phyloP scores from a whole-genome alignment of 1,140 invertebrate genomes.

The Drosophila subpulchrella region DNA sequence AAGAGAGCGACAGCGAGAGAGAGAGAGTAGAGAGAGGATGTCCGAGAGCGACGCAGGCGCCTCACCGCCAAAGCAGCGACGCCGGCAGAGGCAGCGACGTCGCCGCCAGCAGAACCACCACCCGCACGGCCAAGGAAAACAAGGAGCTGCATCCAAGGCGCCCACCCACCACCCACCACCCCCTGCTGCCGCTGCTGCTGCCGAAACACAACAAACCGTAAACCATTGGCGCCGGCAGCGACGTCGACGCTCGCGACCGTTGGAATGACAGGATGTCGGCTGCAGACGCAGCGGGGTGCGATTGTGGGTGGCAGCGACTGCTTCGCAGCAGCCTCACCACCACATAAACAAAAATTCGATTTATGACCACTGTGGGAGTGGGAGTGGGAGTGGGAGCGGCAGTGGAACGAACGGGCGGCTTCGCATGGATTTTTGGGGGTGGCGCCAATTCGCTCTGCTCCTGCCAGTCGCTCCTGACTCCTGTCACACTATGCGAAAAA shows the following conservation, averaged over 20 bases:
- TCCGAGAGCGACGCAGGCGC: slow-evolving; percentile 35
- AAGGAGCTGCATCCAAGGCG: slow-evolving; percentile 14
- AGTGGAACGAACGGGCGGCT: not conserved
- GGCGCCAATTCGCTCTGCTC: slow-evolving; percentile 46
- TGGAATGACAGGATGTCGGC: slow-evolving; percentile 61
- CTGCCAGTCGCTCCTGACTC: slow-evolving; percentile 17
- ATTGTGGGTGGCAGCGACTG: slow-evolving; percentile 17
- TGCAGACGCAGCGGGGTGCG: slow-evolving; percentile 20
- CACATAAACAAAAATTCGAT: slow-evolving; percentile 83
- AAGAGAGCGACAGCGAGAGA: slow-evolving; percentile 9
- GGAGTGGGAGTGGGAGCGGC: slow-evolving; percentile 16
- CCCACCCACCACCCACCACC: slow-evolving; percentile 22
- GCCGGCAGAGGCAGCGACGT: slow-evolving; percentile 22
- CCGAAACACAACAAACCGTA: slow-evolving; percentile 83
- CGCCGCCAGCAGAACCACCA: slow-evolving; percentile 64
- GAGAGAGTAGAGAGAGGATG: not conserved
- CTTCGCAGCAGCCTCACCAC: slow-evolving; percentile 70
- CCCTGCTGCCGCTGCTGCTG: not conserved
- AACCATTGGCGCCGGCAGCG: slow-evolving; percentile 63
- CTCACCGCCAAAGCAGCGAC: slow-evolving; percentile 24
- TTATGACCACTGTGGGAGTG: slow-evolving; percentile 80
- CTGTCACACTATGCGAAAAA: slow-evolving; percentile 1
- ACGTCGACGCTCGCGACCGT: slow-evolving; percentile 43
- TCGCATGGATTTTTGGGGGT: slow-evolving; percentile 39
- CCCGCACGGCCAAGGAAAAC: slow-evolving; percentile 48